phyloP scores from a whole-genome alignment of 2,113 vertebrate genomes.

The Rostratula benghalensis region DNA sequence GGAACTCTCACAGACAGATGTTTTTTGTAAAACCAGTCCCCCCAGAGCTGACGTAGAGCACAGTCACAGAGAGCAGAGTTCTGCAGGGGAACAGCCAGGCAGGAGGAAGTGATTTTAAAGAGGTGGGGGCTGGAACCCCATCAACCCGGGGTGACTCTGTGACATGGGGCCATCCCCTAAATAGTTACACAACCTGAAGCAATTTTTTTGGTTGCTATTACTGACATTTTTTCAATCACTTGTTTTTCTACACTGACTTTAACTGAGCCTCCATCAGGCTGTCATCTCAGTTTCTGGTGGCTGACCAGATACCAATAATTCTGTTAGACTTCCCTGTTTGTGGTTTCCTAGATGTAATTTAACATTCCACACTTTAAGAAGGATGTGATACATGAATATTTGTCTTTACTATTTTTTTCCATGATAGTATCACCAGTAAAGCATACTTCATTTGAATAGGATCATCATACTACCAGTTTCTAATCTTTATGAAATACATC shows the following conservation, averaged over 20 bases:
- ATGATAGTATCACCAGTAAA: not conserved
- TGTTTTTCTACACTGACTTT: not conserved
- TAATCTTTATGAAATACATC: not conserved
- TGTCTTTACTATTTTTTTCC: not conserved
- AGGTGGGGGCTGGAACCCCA: not conserved
- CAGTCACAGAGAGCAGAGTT: not conserved
- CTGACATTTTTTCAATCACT: not conserved
- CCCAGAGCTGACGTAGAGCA: not conserved
- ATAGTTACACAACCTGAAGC: not conserved
- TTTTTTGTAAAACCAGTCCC: not conserved
- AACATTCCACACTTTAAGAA: not conserved
- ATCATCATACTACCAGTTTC: not conserved
- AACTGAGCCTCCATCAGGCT: not conserved
- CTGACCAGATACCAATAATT: not conserved
- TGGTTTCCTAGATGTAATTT: not conserved
- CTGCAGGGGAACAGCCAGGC: accelerated
- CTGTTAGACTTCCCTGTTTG: not conserved
- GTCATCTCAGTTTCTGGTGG: not conserved
- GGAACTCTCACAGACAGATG: not conserved
- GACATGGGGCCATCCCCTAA: not conserved
- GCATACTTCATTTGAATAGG: not conserved
- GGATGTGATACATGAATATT: not conserved
- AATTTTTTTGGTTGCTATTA: not conserved
- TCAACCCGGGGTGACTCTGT: not conserved
- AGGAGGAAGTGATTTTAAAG: not conserved